Evolutionary conservation across 2,797 vertebrate species (phyloP).

Genomic region (Lindbergichthys nudifrons): DNA sequence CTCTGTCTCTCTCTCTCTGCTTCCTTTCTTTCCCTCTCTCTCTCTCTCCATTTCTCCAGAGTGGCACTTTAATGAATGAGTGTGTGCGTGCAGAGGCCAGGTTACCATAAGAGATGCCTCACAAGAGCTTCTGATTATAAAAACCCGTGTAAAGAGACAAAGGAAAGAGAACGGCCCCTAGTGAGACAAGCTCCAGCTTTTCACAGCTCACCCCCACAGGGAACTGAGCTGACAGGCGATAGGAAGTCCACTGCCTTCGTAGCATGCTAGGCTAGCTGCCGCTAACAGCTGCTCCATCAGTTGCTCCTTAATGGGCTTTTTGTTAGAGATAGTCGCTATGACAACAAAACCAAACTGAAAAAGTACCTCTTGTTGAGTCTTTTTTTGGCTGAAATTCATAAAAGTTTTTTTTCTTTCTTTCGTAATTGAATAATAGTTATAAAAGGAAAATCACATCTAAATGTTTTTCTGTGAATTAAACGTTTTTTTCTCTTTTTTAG

Average conservation of each 20-base stretch:
- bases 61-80: slow-evolving; percentile 76
- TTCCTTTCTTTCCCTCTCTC: slow-evolving; percentile 67
- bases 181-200: slow-evolving; percentile 69
- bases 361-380: neutral
- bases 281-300: slow-evolving; percentile 50
- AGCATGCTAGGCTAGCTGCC: slow-evolving; percentile 56
- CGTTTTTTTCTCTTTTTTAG: too few relatives aligned
- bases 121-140: slow-evolving; percentile 78
- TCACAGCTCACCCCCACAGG: slow-evolving; percentile 59
- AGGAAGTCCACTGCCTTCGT: slow-evolving; percentile 50
- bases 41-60: slow-evolving; percentile 61
- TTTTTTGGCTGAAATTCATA: neutral
- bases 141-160: slow-evolving; percentile 66
- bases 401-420: neutral
- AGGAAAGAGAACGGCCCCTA: slow-evolving; percentile 49
- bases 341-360: slow-evolving; percentile 22
- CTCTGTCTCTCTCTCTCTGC: slow-evolving; percentile 60
- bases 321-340: slow-evolving; percentile 28
- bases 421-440: neutral
- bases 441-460: neutral
- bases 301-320: slow-evolving; percentile 50
- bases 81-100: slow-evolving; percentile 70
- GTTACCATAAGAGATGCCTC: slow-evolving; percentile 77
- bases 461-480: neutral
- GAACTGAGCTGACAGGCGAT: slow-evolving; percentile 63